A percentile compares a stretch with the other conserved stretches of the same genome.
These are phyloP conservation scores for Gadopsis marmoratus DNA, from an alignment of 2,797 vertebrate genomes.

Conservation along the genomic window DNA sequence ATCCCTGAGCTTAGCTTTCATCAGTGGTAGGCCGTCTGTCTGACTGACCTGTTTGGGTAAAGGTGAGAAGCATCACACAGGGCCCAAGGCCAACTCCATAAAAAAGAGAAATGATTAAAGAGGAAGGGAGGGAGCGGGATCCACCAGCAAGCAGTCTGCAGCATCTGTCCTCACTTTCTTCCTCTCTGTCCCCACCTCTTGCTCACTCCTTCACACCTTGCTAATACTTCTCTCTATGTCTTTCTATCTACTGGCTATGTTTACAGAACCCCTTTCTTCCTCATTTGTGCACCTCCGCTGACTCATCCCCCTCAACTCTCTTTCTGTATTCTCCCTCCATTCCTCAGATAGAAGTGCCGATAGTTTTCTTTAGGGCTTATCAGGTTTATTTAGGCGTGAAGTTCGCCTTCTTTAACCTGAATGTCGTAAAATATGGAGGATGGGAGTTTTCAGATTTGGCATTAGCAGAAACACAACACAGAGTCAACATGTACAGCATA, in stretches of 20 bases:
- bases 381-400: constrained; percentile 63
- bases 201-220: constrained; percentile 27
- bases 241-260: constrained; percentile 28
- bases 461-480: background rate
- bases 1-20: constrained; percentile 61
- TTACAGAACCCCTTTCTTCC: background rate
- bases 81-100: constrained; percentile 56
- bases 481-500: background rate
- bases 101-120: constrained; percentile 53
- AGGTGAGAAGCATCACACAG: constrained; percentile 56
- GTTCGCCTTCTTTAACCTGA: constrained; percentile 46
- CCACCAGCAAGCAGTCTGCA: constrained; percentile 32
- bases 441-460: constrained; percentile 31
- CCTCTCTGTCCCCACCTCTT: constrained; percentile 23
- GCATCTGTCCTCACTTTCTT: constrained; percentile 20
- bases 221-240: constrained; percentile 38
- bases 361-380: constrained; percentile 64
- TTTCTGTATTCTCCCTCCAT: constrained; percentile 12
- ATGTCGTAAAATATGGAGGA: constrained; percentile 53
- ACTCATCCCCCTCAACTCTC: background rate
- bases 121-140: constrained; percentile 20
- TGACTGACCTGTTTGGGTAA: constrained; percentile 65
- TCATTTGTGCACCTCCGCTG: background rate
- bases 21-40: constrained; percentile 50
- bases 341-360: constrained; percentile 44